A percentile compares a stretch with the other conserved stretches of the same genome.
phyloP scores from a whole-genome alignment of 2,797 vertebrate genomes.

The Enteromius radiatus region DNA sequence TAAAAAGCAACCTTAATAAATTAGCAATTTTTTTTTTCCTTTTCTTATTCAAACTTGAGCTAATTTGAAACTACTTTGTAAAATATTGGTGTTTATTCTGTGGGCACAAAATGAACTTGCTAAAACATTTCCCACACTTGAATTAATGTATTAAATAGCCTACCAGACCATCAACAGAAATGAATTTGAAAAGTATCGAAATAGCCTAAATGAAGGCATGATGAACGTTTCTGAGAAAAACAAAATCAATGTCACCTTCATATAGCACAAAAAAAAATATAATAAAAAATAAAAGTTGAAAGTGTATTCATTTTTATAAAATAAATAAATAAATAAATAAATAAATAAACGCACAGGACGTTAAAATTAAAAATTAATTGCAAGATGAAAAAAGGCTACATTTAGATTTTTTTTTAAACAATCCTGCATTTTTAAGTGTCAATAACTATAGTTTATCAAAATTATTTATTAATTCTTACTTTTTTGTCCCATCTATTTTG shows the following conservation, averaged over 20 bases:
- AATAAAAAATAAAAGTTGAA: neutral
- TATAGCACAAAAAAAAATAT: neutral
- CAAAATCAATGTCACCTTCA: neutral
- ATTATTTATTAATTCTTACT: neutral
- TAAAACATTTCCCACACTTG: neutral
- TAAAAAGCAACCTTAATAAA: neutral
- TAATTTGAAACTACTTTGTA: neutral
- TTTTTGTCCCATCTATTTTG: neutral
- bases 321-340: neutral
- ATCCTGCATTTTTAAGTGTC: neutral
- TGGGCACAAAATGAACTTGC: neutral
- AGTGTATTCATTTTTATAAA: neutral
- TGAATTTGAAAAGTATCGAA: neutral
- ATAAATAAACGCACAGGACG: too few relatives aligned
- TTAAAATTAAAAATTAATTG: neutral
- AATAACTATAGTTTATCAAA: neutral
- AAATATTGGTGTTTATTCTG: conserved; percentile 1
- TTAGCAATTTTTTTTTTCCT: neutral
- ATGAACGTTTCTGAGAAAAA: neutral
- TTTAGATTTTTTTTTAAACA: neutral
- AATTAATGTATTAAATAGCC: neutral
- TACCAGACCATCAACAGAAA: too few relatives aligned
- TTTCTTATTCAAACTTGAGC: neutral
- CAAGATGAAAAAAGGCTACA: neutral
- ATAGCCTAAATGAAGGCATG: neutral